These are phyloP conservation scores for Alsophila aescularia DNA, from an alignment of 2,888 invertebrate genomes.

Conservation along the genomic window DNA sequence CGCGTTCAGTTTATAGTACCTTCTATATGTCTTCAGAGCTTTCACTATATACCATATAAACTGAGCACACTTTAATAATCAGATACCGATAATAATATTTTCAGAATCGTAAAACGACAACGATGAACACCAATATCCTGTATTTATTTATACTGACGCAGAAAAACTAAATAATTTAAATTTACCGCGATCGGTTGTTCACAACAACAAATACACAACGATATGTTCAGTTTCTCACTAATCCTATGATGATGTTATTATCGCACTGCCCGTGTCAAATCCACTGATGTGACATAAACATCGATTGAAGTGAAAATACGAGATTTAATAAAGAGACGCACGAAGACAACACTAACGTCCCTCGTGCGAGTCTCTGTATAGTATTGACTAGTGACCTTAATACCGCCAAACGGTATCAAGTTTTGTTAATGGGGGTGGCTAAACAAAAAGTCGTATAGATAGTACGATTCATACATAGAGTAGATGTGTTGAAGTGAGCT, in stretches of 20 bases:
- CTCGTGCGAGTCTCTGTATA: slow-evolving; percentile 39
- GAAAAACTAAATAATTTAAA: slow-evolving; percentile 37
- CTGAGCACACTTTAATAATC: slow-evolving; percentile 18
- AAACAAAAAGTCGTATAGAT: slow-evolving; percentile 76
- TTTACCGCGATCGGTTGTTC: slow-evolving; percentile 47
- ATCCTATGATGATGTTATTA: slow-evolving; percentile 37
- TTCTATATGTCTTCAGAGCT: slow-evolving; percentile 32
- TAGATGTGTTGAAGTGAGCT: slow-evolving; percentile 72
- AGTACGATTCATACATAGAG: slow-evolving; percentile 76
- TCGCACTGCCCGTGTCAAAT: slow-evolving; percentile 44
- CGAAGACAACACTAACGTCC: slow-evolving; percentile 29
- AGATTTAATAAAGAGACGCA: slow-evolving; percentile 15
- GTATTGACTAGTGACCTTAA: slow-evolving; percentile 61
- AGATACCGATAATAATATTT: slow-evolving; percentile 2
- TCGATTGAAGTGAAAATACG: slow-evolving; percentile 39
- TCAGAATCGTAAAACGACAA: neutral
- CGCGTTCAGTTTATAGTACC: slow-evolving; percentile 3
- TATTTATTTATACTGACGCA: slow-evolving; percentile 16
- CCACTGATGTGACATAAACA: slow-evolving; percentile 48
- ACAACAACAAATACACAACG: slow-evolving; percentile 54
- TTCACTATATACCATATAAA: slow-evolving; percentile 26
- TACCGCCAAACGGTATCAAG: slow-evolving; percentile 62
- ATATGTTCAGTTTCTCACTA: slow-evolving; percentile 50
- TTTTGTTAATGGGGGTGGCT: slow-evolving; percentile 72
- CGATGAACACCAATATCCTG: slow-evolving; percentile 17